Evolutionary conservation across 1,140 invertebrate species (phyloP).

Genomic region (Ips nitidus): DNA sequence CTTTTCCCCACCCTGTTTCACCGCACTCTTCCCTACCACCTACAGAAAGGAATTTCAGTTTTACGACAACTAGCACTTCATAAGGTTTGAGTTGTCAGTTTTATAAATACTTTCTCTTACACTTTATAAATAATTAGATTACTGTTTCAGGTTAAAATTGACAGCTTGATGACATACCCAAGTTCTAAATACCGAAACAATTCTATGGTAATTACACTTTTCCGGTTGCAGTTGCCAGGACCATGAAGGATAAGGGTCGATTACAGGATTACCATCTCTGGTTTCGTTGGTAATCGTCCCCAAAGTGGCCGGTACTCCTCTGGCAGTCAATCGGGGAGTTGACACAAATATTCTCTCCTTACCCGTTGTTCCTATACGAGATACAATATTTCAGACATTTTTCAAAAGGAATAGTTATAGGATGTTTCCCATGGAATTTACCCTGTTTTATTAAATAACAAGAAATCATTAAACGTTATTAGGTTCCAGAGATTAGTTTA

Average conservation of each 20-base stretch:
- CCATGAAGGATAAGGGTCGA: slow-evolving; percentile 59
- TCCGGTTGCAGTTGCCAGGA: slow-evolving; percentile 52
- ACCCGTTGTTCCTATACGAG: neutral
- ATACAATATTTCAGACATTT: neutral
- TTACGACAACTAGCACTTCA: no score
- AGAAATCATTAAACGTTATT: no score
- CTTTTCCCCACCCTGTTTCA: no score
- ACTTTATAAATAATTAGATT: neutral
- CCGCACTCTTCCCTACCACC: no score
- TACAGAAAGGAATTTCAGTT: no score
- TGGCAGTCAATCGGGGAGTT: slow-evolving; percentile 68
- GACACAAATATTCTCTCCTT: slow-evolving; percentile 61
- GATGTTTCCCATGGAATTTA: no score
- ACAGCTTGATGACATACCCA: slow-evolving; percentile 51
- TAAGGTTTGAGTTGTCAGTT: no score
- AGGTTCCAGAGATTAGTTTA: no score
- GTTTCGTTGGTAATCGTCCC: slow-evolving; percentile 60
- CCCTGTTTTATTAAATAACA: no score
- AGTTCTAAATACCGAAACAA: slow-evolving; percentile 58
- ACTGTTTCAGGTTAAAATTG: slow-evolving; percentile 1
- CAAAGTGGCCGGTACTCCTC: slow-evolving; percentile 67
- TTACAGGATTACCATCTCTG: slow-evolving; percentile 54
- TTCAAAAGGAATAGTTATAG: neutral
- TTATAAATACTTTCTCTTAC: no score
- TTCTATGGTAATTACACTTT: slow-evolving; percentile 49